Evolutionary conservation across 2,888 invertebrate species (phyloP), one percentile per base, ranked within the genome.

Genomic region (Catonia carolina): DNA sequence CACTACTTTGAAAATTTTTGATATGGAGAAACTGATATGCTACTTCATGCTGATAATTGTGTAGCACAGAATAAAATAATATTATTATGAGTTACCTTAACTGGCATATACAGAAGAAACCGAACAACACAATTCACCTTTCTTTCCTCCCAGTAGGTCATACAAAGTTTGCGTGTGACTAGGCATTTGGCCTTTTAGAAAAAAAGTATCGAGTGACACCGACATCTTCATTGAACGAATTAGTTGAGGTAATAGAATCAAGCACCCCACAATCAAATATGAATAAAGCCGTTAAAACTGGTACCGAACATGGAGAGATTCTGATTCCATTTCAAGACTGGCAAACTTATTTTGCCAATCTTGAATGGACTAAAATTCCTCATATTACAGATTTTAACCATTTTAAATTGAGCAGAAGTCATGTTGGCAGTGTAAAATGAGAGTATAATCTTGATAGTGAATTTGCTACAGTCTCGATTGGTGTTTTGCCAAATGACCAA

Each of bases 21-120:
- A 18, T 12, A 23, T 18, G 59, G 59, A 23, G 60, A 58, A 49
- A 31, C 39, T 10, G 8, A 17, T 4, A 48, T 58, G 42, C 15
- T 23, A 39, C 18, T 39, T 15, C 39, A 39, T 51, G 58, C 59
- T 6, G 62, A 62, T 27, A 62, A 60, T 42, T 62, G 60, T 51
- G 45, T 50, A 10, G 62, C 47, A 2, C 60, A 62, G 22, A 62
- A 62, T 48, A 61, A 60, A 60, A 60, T 35, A 56, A 55, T 17
- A 58, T 58, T 48, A 20, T 54, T 1, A 18, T 58, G 23, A 48
- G 37, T 14, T 58, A 54, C 23, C 15, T 54, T 6, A 33, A 37
- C 7, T 45, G 45, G 53, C 27, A 17, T 14, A n/a, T 45, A 6
- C 37, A n/a, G 17, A 27, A 23, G 17, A 22, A 37, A 17, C 45